phyloP scores from a whole-genome alignment of 2,113 vertebrate species.

The Turdus rufiventris region DNA sequence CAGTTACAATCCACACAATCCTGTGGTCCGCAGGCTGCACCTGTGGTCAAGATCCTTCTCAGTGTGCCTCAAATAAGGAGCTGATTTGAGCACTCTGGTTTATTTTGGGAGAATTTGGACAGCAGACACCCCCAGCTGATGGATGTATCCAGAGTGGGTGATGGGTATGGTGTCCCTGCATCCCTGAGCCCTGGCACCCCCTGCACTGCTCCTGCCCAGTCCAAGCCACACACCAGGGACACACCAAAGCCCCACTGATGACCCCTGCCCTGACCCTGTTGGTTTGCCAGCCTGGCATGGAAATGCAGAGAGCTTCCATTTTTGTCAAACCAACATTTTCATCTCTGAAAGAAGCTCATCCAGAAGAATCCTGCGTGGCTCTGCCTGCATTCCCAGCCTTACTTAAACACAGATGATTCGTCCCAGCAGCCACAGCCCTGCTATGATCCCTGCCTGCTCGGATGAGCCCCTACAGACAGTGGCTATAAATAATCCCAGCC shows the following conservation, averaged over 20 bases:
- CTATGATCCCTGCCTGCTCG: background rate
- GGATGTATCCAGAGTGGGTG: rapidly evolving
- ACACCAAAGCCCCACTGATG: background rate
- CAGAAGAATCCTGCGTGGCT: background rate
- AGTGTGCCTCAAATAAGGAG: background rate
- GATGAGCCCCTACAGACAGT: background rate
- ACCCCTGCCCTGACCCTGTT: background rate
- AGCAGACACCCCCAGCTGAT: background rate
- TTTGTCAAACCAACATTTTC: background rate
- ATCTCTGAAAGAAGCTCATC: background rate
- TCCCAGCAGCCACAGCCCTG: background rate
- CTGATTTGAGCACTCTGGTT: background rate
- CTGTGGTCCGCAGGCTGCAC: background rate
- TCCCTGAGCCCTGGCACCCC: background rate
- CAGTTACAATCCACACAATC: background rate
- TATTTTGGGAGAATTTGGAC: background rate
- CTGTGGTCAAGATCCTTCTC: background rate
- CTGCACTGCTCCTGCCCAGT: background rate
- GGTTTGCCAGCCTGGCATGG: background rate
- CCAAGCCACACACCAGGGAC: background rate
- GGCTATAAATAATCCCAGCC: constrained; percentile 1
- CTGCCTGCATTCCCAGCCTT: background rate
- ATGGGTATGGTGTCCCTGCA: background rate
- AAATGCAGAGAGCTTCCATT: background rate
- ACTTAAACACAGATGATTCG: background rate